These are phyloP conservation scores for Schizopygopsis malacanthus DNA, from an alignment of 2,797 vertebrate genomes.

Conservation along the genomic window DNA sequence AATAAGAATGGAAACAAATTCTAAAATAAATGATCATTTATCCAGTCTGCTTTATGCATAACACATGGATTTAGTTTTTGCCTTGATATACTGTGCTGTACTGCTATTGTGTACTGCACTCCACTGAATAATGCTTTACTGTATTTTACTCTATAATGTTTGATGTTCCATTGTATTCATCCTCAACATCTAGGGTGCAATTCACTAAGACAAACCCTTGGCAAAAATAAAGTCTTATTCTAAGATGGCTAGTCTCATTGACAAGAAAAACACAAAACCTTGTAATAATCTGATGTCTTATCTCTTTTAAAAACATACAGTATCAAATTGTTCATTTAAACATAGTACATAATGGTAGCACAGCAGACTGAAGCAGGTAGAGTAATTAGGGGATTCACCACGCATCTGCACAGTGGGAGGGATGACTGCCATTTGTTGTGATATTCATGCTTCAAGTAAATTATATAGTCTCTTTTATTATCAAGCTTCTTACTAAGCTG, in stretches of 20 bases:
- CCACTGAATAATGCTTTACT: background rate
- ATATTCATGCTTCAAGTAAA: conserved; percentile 64
- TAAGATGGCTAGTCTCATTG: background rate
- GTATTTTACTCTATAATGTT: background rate
- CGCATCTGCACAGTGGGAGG: background rate
- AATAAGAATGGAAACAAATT: no score
- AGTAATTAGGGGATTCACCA: conserved; percentile 24
- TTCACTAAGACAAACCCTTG: background rate
- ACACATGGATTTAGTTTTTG: background rate
- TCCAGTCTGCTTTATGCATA: background rate
- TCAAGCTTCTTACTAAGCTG: conserved; percentile 66
- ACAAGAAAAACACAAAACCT: background rate
- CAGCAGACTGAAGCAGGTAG: conserved; percentile 8
- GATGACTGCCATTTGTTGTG: conserved; percentile 47
- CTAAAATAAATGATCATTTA: background rate
- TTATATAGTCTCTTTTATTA: conserved; percentile 64
- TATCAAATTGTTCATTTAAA: background rate
- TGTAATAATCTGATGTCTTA: background rate
- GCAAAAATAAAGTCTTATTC: background rate
- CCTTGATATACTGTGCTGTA: background rate
- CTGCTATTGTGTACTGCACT: background rate
- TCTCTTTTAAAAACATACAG: conserved; percentile 5
- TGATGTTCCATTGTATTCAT: background rate
- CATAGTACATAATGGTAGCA: background rate
- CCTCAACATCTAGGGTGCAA: background rate